These are phyloP conservation scores for Drosophila imparisetae DNA, from an alignment of 2,888 invertebrate genomes.

Conservation along the genomic window DNA sequence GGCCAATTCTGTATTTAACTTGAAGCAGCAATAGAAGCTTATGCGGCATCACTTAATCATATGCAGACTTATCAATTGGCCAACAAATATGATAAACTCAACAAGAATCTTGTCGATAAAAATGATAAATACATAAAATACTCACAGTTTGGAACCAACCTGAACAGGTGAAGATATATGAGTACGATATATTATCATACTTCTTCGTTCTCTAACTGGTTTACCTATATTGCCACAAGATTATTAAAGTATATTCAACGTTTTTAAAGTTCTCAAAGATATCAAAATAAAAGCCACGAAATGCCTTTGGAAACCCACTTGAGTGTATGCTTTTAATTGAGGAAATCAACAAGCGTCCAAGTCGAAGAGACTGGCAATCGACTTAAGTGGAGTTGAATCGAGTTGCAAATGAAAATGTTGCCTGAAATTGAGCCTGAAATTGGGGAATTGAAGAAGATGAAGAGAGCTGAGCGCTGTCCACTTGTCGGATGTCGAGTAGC, in stretches of 20 bases:
- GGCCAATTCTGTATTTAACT: slow-evolving; percentile 2
- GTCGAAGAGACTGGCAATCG: slow-evolving; percentile 9
- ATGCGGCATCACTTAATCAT: slow-evolving; percentile 13
- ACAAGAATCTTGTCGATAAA: not conserved
- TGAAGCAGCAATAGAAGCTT: not conserved
- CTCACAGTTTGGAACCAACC: not conserved
- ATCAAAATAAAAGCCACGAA: not conserved
- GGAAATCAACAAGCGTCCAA: slow-evolving; percentile 41
- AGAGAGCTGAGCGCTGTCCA: slow-evolving; percentile 27
- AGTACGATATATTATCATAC: not conserved
- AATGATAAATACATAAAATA: not conserved
- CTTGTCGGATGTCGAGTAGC: slow-evolving; percentile 35
- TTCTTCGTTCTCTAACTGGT: not conserved
- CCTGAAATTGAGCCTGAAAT: slow-evolving; percentile 55
- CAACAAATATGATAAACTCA: slow-evolving; percentile 2
- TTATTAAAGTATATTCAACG: slow-evolving; percentile 2
- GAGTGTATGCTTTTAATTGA: slow-evolving; percentile 54
- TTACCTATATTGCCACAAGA: not conserved
- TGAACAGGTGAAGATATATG: not conserved
- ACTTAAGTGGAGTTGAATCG: slow-evolving; percentile 18
- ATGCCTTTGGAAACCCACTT: slow-evolving; percentile 16
- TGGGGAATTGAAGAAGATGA: slow-evolving; percentile 27
- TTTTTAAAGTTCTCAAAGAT: slow-evolving; percentile 6
- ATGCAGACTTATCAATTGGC: not conserved
- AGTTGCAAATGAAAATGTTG: slow-evolving; percentile 31